phyloP scores from a whole-genome alignment of 2,888 invertebrate genomes.

The Dioctria rufipes region DNA sequence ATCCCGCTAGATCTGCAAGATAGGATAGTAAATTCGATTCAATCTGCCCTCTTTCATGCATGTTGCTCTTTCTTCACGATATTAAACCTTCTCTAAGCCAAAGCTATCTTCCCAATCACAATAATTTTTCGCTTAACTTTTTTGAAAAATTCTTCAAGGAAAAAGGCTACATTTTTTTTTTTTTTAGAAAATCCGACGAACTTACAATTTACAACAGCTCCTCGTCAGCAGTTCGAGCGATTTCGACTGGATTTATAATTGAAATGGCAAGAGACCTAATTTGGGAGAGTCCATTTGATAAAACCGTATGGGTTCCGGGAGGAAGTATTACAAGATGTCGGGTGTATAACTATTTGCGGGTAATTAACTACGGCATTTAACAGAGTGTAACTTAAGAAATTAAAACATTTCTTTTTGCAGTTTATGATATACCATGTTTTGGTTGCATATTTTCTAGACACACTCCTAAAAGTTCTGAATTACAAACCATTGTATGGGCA shows the following conservation, averaged over 20 bases:
- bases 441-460: constrained; percentile 85
- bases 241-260: constrained; percentile 78
- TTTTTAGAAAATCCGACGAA: constrained; percentile 61
- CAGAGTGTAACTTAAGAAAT: background rate
- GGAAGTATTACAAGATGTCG: constrained; percentile 76
- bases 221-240: constrained; percentile 78
- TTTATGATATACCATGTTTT: constrained; percentile 82
- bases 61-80: too few species aligned
- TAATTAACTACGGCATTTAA: constrained; percentile 60
- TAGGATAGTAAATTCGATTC: too few species aligned
- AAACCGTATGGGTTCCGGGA: constrained; percentile 79
- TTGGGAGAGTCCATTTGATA: constrained; percentile 77
- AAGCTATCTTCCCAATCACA: background rate
- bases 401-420: constrained; percentile 63
- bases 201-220: constrained; percentile 87
- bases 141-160: background rate
- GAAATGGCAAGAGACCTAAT: constrained; percentile 73
- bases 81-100: background rate
- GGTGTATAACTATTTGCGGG: constrained; percentile 77
- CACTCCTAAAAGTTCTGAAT: constrained; percentile 77
- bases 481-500: constrained; percentile 78
- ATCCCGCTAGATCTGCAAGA: too few species aligned
- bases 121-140: background rate
- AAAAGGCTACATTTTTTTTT: background rate
- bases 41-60: too few species aligned